phyloP scores from a whole-genome alignment of 2,113 vertebrate species.

The Dicentrarchus labrax region DNA sequence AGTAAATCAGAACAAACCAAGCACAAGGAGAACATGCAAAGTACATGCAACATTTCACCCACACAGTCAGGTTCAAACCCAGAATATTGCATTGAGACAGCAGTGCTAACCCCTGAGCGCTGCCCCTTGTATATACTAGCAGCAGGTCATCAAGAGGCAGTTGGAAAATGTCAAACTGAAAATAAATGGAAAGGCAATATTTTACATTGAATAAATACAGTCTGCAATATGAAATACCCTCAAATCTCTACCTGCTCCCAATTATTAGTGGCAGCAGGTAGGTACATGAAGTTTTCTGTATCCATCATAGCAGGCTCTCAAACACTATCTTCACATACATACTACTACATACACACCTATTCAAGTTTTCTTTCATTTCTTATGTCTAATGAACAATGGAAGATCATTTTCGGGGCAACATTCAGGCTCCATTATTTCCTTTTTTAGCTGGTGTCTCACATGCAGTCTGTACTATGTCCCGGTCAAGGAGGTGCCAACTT shows the following conservation, averaged over 20 bases:
- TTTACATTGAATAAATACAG: neutral
- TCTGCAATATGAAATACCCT: neutral
- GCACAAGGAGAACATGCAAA: neutral
- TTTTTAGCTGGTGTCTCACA: neutral
- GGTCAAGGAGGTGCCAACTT: slow-evolving; percentile 43
- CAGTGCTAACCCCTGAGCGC: neutral
- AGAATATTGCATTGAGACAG: too few relatives aligned
- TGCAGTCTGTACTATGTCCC: slow-evolving; percentile 21
- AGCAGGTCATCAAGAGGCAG: neutral
- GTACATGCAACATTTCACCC: neutral
- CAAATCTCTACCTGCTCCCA: neutral
- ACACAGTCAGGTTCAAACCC: neutral
- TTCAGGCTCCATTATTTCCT: slow-evolving; percentile 1
- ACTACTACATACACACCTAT: too few relatives aligned
- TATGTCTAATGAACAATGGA: neutral
- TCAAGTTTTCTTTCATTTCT: neutral
- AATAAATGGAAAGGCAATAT: neutral
- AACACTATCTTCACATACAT: too few relatives aligned
- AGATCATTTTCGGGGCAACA: neutral
- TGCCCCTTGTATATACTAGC: too few relatives aligned
- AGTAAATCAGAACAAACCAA: neutral
- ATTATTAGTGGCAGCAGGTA: neutral
- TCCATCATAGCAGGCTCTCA: neutral
- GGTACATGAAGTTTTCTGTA: neutral
- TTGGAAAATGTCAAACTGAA: neutral